A percentile compares a stretch with the other conserved stretches of the same genome.
Conservation (phyloP, 1,140 invertebrate genomes). For the roundworm (Caenorhabditis elegans) region DNA sequence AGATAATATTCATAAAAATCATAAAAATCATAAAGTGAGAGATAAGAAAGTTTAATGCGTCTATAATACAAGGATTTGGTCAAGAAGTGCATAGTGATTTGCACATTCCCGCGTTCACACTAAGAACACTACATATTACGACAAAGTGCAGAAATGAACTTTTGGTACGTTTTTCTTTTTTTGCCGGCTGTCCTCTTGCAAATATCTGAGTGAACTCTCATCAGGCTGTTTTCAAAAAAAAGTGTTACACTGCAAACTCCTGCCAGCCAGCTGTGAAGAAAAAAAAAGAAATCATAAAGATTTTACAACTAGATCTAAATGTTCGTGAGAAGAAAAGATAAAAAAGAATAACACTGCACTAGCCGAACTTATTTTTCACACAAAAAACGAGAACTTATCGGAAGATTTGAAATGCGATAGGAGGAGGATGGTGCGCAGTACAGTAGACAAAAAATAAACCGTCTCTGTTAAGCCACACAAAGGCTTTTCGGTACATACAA, state of each 20-base stretch:
- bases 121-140: background rate
- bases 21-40: too few relatives aligned
- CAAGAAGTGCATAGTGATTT: background rate
- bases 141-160: background rate
- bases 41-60: too few relatives aligned
- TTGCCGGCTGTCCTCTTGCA: too few relatives aligned
- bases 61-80: too few relatives aligned
- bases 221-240: too few relatives aligned
- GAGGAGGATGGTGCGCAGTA: background rate
- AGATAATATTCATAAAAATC: too few relatives aligned
- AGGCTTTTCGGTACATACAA: constrained; percentile 1
- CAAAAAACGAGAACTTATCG: constrained; percentile 9
- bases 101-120: background rate
- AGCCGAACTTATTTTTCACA: too few relatives aligned
- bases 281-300: background rate
- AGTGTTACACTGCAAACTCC: too few relatives aligned
- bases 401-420: constrained; percentile 17
- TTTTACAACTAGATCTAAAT: background rate
- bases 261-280: background rate
- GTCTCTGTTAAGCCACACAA: background rate
- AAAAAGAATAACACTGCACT: too few relatives aligned
- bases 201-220: constrained; percentile 19
- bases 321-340: too few relatives aligned
- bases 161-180: background rate
- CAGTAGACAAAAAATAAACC: background rate